Percentiles rank a stretch among this genome's conserved stretches.
These are phyloP conservation scores for Scotopteryx bipunctaria DNA, from an alignment of 2,888 invertebrate species.

Conservation along the genomic window DNA sequence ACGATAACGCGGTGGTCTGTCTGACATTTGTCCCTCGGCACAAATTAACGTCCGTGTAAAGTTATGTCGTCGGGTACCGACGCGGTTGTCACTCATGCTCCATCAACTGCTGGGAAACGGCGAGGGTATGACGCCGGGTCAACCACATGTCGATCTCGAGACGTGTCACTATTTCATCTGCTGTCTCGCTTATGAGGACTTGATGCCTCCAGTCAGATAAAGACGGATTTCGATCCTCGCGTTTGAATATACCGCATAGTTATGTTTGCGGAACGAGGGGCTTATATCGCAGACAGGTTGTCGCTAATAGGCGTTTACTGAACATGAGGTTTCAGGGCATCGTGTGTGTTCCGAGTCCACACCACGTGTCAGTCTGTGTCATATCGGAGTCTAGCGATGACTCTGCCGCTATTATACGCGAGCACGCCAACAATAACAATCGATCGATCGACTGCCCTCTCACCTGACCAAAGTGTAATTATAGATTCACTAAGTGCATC, in stretches of 20 bases:
- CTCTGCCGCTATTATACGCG: slow-evolving; percentile 58
- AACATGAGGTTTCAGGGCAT: slow-evolving; percentile 71
- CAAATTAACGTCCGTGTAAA: slow-evolving; percentile 79
- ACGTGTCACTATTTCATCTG: slow-evolving; percentile 77
- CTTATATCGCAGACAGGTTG: slow-evolving; percentile 77
- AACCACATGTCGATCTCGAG: slow-evolving; percentile 73
- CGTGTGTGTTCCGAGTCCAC: slow-evolving; percentile 71
- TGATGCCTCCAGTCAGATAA: slow-evolving; percentile 68
- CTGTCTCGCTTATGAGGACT: slow-evolving; percentile 70
- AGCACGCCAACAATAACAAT: slow-evolving; percentile 71
- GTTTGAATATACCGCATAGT: slow-evolving; percentile 67
- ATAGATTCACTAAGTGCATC: slow-evolving; percentile 71
- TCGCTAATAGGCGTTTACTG: slow-evolving; percentile 80
- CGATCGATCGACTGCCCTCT: slow-evolving; percentile 55
- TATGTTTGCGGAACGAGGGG: slow-evolving; percentile 69
- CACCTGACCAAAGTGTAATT: slow-evolving; percentile 65
- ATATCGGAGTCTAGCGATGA: slow-evolving; percentile 61
- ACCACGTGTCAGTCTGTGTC: slow-evolving; percentile 70
- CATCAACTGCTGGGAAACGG: slow-evolving; percentile 81
- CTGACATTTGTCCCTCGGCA: slow-evolving; percentile 66
- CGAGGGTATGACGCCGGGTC: slow-evolving; percentile 78
- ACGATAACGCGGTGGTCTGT: slow-evolving; percentile 66
- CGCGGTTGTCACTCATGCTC: slow-evolving; percentile 80
- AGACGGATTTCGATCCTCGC: slow-evolving; percentile 66
- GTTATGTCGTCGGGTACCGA: slow-evolving; percentile 68